These are phyloP conservation scores for Dromiciops gliroides DNA, from an alignment of 2,113 vertebrate species.

Conservation along the genomic window DNA sequence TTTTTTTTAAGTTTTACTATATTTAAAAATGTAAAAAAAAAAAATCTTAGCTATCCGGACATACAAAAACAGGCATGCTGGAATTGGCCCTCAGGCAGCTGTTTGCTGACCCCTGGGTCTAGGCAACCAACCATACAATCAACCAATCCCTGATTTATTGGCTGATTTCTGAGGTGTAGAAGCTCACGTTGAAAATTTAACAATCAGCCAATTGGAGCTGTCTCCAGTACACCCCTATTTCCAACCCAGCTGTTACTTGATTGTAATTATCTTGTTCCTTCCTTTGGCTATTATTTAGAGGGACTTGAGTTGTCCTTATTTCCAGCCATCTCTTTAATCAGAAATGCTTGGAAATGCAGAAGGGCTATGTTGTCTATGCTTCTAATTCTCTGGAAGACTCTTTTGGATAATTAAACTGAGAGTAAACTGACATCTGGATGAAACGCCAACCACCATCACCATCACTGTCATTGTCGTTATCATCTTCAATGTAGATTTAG, in stretches of 20 bases:
- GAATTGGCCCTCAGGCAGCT: background rate
- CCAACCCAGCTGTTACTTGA: background rate
- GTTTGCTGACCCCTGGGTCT: background rate
- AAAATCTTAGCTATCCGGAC: background rate
- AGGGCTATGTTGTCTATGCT: background rate
- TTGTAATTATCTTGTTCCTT: slow-evolving; percentile 7
- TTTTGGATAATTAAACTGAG: background rate
- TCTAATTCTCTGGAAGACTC: background rate
- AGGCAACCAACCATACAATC: background rate
- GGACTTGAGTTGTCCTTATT: slow-evolving; percentile 7
- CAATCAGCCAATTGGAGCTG: background rate
- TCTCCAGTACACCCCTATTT: background rate
- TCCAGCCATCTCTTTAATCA: background rate
- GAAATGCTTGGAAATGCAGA: background rate
- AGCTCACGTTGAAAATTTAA: background rate
- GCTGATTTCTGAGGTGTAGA: background rate
- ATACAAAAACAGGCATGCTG: background rate
- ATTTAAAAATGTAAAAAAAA: background rate
- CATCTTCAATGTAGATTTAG: background rate
- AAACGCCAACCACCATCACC: background rate
- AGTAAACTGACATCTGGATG: background rate
- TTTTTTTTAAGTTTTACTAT: background rate
- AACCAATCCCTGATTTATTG: background rate
- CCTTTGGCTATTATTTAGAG: background rate
- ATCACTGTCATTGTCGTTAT: background rate